Conservation (phyloP, 2,113 vertebrate genomes). For the Marmota monax region DNA sequence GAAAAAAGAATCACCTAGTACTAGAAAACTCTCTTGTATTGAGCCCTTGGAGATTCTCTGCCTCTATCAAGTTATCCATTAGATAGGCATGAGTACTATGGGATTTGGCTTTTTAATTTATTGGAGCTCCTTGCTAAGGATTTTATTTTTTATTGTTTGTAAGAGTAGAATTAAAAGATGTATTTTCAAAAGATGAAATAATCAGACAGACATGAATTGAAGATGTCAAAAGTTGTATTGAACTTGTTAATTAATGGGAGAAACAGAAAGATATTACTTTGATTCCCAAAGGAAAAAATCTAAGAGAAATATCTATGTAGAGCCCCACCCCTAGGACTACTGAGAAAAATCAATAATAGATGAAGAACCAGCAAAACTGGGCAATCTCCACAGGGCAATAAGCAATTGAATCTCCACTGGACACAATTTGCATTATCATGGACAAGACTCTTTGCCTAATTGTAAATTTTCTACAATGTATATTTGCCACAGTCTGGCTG, state of each 20-base stretch:
- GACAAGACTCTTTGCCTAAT: background rate
- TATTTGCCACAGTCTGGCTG: too few species aligned
- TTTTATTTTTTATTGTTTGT: background rate
- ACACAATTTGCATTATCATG: background rate
- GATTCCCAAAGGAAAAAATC: background rate
- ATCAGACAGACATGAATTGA: background rate
- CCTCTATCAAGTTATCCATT: background rate
- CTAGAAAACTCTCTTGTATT: background rate
- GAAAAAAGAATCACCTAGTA: background rate
- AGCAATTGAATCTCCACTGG: background rate
- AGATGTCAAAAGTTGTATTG: background rate
- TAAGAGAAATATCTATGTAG: background rate
- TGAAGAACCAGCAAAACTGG: background rate
- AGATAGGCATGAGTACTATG: background rate
- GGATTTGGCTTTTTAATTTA: background rate
- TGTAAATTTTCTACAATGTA: background rate
- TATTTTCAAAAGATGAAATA: background rate
- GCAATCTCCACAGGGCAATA: background rate
- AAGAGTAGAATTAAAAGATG: background rate
- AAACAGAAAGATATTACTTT: background rate
- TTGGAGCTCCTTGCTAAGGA: background rate
- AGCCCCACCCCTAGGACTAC: background rate
- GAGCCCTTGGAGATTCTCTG: background rate
- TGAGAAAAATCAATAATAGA: background rate
- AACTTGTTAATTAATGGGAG: background rate